Evolutionary conservation across 2,888 invertebrate genomes (phyloP).

Genomic region (Epinotia nisella): DNA sequence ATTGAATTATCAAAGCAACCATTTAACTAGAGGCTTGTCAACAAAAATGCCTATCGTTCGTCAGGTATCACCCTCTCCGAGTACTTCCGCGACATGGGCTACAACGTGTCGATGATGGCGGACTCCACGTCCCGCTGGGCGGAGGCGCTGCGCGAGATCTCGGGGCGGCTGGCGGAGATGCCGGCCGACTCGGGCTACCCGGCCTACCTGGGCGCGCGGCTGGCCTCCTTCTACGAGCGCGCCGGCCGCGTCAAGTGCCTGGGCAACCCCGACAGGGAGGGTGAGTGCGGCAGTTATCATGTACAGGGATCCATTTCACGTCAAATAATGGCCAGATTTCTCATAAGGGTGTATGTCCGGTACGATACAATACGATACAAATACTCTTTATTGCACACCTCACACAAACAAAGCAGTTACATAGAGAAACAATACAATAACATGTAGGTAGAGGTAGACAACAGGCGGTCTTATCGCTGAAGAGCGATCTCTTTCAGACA

Average conservation of each 20-base stretch:
- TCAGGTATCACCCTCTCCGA: conserved; percentile 99
- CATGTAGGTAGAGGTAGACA: too few relatives aligned
- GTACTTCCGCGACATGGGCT: conserved; percentile 99
- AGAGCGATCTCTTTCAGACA: too few relatives aligned
- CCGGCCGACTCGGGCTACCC: conserved; percentile 99
- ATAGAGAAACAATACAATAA: too few relatives aligned
- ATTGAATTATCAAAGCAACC: too few relatives aligned
- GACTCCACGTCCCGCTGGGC: conserved; percentile 99
- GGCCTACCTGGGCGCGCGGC: conserved; percentile 98
- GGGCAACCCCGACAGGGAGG: conserved; percentile 99
- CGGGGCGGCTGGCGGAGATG: conserved; percentile 99
- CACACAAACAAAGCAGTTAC: too few relatives aligned
- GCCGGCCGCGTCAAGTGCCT: conserved; percentile 99
- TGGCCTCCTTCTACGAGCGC: conserved; percentile 99
- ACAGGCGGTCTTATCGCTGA: too few relatives aligned
- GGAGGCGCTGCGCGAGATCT: conserved; percentile 99
- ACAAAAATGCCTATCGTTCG: neutral
- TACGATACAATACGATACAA: too few relatives aligned
- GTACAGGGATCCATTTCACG: too few relatives aligned
- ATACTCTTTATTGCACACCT: too few relatives aligned
- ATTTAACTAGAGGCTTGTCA: too few relatives aligned
- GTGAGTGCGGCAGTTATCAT: conserved; percentile 57
- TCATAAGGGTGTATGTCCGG: too few relatives aligned
- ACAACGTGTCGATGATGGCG: conserved; percentile 99
- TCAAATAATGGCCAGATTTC: too few relatives aligned